These are phyloP conservation scores for Alcedo quadribrachys DNA, from an alignment of 2,797 vertebrate species.

Conservation along the genomic window DNA sequence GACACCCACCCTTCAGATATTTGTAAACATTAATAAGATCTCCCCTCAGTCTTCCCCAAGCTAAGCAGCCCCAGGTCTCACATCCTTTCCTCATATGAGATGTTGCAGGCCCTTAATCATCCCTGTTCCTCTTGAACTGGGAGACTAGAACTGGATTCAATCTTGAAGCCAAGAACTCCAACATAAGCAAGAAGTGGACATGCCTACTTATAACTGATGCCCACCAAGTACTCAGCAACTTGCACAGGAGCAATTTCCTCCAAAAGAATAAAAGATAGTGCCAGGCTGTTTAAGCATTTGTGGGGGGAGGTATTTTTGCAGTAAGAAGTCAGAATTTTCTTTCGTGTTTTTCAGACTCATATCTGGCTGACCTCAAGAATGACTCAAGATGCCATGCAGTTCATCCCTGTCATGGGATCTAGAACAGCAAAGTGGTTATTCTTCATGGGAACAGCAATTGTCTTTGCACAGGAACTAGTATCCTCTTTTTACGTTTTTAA, in stretches of 20 bases:
- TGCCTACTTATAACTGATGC: neutral
- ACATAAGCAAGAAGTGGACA: neutral
- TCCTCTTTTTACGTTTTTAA: neutral
- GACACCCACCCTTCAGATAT: too few relatives aligned
- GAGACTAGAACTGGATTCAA: too few relatives aligned
- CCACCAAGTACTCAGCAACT: neutral
- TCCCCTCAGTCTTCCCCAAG: too few relatives aligned
- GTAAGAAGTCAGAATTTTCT: neutral
- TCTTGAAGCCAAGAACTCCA: neutral
- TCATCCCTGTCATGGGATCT: neutral
- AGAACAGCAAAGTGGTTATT: neutral
- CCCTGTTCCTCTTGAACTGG: too few relatives aligned
- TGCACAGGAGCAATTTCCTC: neutral
- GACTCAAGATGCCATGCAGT: rapidly evolving
- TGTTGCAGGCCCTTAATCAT: too few relatives aligned
- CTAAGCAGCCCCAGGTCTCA: too few relatives aligned
- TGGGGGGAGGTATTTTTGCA: neutral
- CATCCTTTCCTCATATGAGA: too few relatives aligned
- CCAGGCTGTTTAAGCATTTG: neutral
- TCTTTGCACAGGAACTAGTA: neutral
- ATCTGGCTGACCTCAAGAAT: neutral
- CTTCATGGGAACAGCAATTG: neutral
- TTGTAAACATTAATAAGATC: too few relatives aligned
- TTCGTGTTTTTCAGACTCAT: neutral
- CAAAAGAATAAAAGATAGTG: neutral